phyloP scores from a whole-genome alignment of 2,113 vertebrate genomes.

The Calyptomena viridis region DNA sequence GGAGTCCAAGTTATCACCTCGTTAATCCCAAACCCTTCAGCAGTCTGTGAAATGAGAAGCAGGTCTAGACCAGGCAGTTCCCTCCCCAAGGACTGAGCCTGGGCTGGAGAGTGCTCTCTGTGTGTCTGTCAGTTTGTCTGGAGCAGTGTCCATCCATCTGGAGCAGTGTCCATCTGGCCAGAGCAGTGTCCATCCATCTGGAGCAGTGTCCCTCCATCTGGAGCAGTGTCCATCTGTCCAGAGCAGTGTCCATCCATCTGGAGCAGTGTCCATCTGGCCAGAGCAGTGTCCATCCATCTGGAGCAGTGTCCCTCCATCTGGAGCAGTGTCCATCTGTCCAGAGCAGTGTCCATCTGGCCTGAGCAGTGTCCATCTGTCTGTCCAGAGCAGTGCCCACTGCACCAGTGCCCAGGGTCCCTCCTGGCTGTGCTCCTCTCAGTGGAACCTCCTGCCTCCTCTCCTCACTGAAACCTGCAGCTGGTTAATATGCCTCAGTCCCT shows the following conservation, averaged over 20 bases:
- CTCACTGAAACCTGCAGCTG: background rate
- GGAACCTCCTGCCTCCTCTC: background rate
- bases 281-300: rapidly evolving
- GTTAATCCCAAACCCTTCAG: background rate
- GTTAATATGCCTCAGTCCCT: background rate
- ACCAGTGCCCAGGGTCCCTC: background rate
- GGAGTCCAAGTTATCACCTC: background rate
- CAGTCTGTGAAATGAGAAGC: background rate
- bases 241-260: background rate
- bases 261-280: background rate
- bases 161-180: background rate
- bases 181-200: background rate
- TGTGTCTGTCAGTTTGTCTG: rapidly evolving
- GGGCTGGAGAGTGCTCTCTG: background rate
- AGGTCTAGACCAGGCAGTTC: rapidly evolving
- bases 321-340: background rate
- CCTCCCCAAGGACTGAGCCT: background rate
- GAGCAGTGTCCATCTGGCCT: background rate
- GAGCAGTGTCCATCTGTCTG: background rate
- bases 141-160: background rate
- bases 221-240: background rate
- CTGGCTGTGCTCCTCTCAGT: rapidly evolving
- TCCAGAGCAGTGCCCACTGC: rapidly evolving
- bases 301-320: background rate
- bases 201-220: background rate